These are phyloP conservation scores for Tursiops truncatus DNA, from an alignment of 2,113 vertebrate genomes.

Conservation along the genomic window DNA sequence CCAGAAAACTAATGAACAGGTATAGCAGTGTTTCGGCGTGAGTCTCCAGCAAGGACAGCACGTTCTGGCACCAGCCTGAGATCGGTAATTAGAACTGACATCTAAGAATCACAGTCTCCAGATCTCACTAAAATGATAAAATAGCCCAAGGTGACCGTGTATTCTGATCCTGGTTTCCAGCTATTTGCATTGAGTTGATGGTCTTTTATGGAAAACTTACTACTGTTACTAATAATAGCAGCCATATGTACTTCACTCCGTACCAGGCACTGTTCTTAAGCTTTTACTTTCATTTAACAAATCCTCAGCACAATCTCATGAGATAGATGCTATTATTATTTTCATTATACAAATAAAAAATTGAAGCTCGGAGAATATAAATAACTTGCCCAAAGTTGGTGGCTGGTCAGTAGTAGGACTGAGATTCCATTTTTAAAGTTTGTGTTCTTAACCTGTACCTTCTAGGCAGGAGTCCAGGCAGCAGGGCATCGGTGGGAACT, in stretches of 20 bases:
- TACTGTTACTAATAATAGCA: neutral
- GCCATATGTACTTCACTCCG: neutral
- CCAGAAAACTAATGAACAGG: neutral
- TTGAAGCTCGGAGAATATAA: neutral
- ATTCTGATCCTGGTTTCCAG: neutral
- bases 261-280: neutral
- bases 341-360: neutral
- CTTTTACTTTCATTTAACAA: neutral
- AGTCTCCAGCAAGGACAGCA: neutral
- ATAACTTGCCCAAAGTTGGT: neutral
- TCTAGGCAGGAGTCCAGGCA: neutral
- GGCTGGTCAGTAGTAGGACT: neutral
- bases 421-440: neutral
- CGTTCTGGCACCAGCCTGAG: neutral
- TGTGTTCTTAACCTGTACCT: neutral
- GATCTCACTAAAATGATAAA: conserved; percentile 25
- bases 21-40: neutral
- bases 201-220: neutral
- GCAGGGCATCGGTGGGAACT: neutral
- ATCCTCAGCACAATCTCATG: neutral
- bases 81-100: conserved; percentile 12
- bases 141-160: neutral
- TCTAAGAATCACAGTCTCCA: conserved; percentile 9
- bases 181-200: neutral
- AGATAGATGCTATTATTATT: neutral